phyloP scores from a whole-genome alignment of 2,113 vertebrate species.

The Arothron firmamentum region DNA sequence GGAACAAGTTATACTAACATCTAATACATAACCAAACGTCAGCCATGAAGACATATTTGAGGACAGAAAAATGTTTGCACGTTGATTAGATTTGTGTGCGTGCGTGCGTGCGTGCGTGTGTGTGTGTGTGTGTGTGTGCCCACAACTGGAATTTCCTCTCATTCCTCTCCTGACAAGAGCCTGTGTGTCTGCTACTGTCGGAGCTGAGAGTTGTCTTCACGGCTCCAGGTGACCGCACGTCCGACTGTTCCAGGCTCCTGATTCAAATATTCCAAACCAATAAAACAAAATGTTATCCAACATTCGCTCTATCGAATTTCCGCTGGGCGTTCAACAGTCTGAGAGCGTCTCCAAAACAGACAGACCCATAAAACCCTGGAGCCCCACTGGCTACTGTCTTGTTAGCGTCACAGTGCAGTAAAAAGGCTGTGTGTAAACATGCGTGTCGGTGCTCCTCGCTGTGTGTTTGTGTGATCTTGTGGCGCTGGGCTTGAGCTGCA shows the following conservation, averaged over 20 bases:
- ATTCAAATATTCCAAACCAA: not conserved
- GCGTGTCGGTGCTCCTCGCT: not conserved
- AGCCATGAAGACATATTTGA: conserved; percentile 5
- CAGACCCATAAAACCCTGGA: conserved; percentile 35
- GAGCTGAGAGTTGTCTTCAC: conserved; percentile 3
- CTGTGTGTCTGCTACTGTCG: conserved; percentile 1
- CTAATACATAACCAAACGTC: conserved; percentile 59
- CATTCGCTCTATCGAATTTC: not conserved
- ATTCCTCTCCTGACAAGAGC: conserved; percentile 22
- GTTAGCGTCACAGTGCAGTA: conserved; percentile 25
- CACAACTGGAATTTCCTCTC: conserved; percentile 23
- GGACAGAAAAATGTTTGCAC: too few species aligned
- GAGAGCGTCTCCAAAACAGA: conserved; percentile 26
- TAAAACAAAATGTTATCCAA: not conserved
- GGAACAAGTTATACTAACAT: conserved; percentile 60
- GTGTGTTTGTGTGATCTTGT: conserved; percentile 8
- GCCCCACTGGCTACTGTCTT: conserved; percentile 49
- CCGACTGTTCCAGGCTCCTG: not conserved
- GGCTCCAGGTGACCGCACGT: not conserved
- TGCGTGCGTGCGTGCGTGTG: conserved; percentile 11
- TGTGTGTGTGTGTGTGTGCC: conserved; percentile 27
- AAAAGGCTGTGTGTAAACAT: conserved; percentile 7
- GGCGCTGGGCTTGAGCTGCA: conserved; percentile 22
- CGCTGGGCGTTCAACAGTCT: not conserved
- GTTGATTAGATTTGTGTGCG: conserved; percentile 15